These are phyloP conservation scores for Alentia gelatinosa DNA, from an alignment of 2,888 invertebrate species.

Conservation along the genomic window DNA sequence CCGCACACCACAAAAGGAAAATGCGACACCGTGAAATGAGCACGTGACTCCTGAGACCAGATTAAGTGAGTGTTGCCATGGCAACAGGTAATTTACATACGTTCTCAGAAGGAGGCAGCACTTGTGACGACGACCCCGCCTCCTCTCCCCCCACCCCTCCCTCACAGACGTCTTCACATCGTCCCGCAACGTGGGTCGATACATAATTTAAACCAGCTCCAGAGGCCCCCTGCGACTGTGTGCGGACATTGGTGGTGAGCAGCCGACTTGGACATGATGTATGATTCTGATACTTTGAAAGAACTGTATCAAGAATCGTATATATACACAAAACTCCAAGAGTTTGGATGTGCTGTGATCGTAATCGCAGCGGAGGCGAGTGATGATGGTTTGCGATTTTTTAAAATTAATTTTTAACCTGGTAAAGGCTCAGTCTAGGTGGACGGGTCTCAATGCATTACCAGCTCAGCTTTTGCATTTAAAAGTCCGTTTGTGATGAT, in stretches of 20 bases:
- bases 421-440: no score
- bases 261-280: not conserved
- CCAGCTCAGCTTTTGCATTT: no score
- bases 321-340: no score
- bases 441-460: no score
- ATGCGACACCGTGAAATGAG: not conserved
- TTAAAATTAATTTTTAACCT: no score
- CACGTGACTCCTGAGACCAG: not conserved
- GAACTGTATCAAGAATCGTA: no score
- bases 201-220: not conserved
- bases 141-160: not conserved
- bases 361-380: no score
- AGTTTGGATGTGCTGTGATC: no score
- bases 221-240: not conserved
- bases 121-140: not conserved
- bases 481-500: no score
- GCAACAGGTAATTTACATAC: not conserved
- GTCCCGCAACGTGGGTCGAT: not conserved
- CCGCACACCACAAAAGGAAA: not conserved
- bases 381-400: no score
- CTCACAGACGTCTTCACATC: not conserved
- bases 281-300: no score
- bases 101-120: not conserved
- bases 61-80: not conserved
- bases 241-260: not conserved